Conservation (phyloP, 2,113 vertebrate species). For the Natator depressus region DNA sequence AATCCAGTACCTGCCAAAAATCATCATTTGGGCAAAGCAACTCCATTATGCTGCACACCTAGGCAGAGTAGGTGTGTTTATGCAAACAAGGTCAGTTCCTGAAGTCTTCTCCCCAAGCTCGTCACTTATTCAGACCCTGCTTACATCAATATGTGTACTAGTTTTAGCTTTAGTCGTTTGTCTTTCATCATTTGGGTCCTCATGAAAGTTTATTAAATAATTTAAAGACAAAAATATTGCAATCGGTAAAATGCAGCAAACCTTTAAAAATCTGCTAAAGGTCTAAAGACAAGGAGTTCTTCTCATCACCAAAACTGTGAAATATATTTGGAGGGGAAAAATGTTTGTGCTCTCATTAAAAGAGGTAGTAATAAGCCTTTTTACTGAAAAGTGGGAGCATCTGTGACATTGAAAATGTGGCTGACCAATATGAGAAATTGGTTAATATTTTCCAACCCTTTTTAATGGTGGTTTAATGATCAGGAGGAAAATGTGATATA, state of each 20-base stretch:
- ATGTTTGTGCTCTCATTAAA: background rate
- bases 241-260: background rate
- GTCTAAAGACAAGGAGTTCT: background rate
- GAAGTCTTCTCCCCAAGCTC: background rate
- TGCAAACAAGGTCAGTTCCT: background rate
- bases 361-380: background rate
- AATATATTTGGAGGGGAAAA: background rate
- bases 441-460: background rate
- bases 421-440: background rate
- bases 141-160: background rate
- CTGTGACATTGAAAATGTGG: background rate
- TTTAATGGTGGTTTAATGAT: background rate
- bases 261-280: background rate
- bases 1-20: background rate
- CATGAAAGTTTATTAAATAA: background rate
- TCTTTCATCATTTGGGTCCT: background rate
- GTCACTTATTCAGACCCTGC: background rate
- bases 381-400: background rate
- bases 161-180: background rate
- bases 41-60: background rate
- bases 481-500: background rate
- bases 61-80: background rate
- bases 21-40: background rate
- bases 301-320: background rate
- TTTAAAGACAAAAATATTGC: background rate